Percentiles rank a stretch among this genome's conserved stretches.
Evolutionary conservation across 2,797 vertebrate genomes (phyloP).

Genomic region (Falco berigora): DNA sequence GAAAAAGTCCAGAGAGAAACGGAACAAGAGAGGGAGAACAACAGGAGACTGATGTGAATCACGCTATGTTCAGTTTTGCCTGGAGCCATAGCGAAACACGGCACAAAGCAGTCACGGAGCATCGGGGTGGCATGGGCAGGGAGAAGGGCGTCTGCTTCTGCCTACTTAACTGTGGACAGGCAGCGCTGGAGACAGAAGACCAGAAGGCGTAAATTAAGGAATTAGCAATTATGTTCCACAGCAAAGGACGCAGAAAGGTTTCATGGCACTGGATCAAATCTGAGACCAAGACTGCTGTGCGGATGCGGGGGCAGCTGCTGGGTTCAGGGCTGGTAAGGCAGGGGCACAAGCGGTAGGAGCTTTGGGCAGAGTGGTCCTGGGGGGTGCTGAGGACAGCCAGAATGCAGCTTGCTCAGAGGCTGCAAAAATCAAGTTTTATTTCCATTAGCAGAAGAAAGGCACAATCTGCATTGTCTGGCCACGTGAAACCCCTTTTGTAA

Average conservation of each 20-base stretch:
- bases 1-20: not conserved
- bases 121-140: rapidly evolving
- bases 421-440: not conserved
- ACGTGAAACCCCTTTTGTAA: not conserved
- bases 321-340: not conserved
- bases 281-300: not conserved
- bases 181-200: not conserved
- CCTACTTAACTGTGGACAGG: not conserved
- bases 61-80: rapidly evolving
- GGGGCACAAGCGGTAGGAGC: not conserved
- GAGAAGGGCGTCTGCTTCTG: not conserved
- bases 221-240: not conserved
- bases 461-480: not conserved
- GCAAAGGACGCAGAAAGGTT: not conserved
- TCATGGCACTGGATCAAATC: not conserved
- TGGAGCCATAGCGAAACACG: not conserved
- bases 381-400: not conserved
- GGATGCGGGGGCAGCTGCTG: not conserved
- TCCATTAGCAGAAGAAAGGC: not conserved
- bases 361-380: not conserved
- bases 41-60: not conserved
- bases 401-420: not conserved
- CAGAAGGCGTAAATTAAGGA: not conserved
- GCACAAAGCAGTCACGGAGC: not conserved
- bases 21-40: not conserved